These are phyloP conservation scores for Phyllopteryx taeniolatus DNA, from an alignment of 2,113 vertebrate genomes.

Conservation along the genomic window DNA sequence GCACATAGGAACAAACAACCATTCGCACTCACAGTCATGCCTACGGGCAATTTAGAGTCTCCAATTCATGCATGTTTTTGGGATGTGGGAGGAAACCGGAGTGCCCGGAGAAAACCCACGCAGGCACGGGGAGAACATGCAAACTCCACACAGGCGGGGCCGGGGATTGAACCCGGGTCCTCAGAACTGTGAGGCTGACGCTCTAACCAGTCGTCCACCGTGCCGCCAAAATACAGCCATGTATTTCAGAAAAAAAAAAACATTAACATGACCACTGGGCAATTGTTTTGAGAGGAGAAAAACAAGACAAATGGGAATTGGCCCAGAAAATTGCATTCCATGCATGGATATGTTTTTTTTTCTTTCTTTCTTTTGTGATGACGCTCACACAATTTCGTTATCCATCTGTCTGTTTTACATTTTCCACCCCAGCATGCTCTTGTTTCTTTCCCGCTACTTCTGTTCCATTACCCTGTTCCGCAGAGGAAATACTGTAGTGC, in stretches of 20 bases:
- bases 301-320: neutral
- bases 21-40: too few relatives aligned
- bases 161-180: too few relatives aligned
- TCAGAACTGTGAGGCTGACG: too few relatives aligned
- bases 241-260: neutral
- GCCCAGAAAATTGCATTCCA: neutral
- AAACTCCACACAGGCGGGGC: too few relatives aligned
- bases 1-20: too few relatives aligned
- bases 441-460: conserved; percentile 23
- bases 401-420: conserved; percentile 15
- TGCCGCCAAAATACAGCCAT: too few relatives aligned
- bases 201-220: too few relatives aligned
- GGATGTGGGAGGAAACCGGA: too few relatives aligned
- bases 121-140: too few relatives aligned
- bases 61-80: too few relatives aligned
- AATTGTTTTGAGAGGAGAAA: neutral
- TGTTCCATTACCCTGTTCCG: conserved; percentile 42
- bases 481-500: conserved; percentile 47
- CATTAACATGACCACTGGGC: neutral
- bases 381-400: conserved; percentile 17
- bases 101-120: too few relatives aligned
- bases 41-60: too few relatives aligned
- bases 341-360: neutral
- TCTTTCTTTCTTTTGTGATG: neutral
- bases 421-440: conserved; percentile 16